Evolutionary conservation across 1,140 invertebrate genomes (phyloP).

Genomic region (Batillaria attramentaria): DNA sequence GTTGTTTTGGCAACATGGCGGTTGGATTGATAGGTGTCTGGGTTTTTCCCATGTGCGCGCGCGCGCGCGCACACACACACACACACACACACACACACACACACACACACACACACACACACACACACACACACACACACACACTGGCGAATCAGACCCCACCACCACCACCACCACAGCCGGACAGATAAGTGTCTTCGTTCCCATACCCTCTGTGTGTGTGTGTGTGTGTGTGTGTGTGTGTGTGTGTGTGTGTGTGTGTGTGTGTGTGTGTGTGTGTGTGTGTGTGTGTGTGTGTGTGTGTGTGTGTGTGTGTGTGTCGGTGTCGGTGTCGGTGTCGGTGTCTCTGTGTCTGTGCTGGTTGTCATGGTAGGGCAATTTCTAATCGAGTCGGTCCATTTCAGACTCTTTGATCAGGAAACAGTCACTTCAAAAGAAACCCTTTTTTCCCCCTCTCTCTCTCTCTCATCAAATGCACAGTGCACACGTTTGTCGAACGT

Average conservation of each 20-base stretch:
- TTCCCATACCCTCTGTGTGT: background rate
- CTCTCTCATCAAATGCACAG: no score
- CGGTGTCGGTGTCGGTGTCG: background rate
- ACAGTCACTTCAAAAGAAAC: background rate
- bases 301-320: background rate
- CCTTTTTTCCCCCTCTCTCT: no score
- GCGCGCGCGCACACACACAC: background rate
- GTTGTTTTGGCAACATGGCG: no score
- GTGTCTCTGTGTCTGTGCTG: background rate
- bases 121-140: background rate
- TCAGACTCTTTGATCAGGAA: background rate
- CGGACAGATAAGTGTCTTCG: background rate
- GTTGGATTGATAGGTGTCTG: no score
- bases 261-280: no score
- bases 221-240: background rate
- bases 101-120: background rate
- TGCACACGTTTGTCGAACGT: background rate
- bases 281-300: no score
- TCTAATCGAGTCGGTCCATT: background rate
- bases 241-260: background rate
- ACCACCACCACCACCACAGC: background rate
- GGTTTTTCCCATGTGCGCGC: background rate
- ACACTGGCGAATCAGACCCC: background rate
- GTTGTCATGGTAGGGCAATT: background rate
- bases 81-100: background rate